A percentile compares a stretch with the other conserved stretches of the same genome.
Evolutionary conservation across 2,888 invertebrate genomes (phyloP).

Genomic region (Gymnocheta viridis): DNA sequence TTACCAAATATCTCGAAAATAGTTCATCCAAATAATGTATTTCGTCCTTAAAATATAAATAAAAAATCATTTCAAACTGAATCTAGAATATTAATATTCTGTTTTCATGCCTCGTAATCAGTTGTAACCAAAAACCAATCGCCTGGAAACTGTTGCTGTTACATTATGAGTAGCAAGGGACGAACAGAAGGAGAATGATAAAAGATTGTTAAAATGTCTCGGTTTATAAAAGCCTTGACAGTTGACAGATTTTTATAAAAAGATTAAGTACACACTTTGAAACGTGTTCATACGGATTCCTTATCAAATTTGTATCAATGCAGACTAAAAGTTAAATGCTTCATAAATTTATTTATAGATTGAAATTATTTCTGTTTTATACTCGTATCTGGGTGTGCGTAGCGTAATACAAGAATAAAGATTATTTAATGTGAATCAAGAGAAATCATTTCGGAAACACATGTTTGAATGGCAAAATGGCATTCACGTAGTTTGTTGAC

Average conservation of each 20-base stretch:
- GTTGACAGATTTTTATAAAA: not conserved
- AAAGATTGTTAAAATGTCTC: not conserved
- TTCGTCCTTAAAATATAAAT: too few relatives aligned
- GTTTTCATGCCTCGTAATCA: too few relatives aligned
- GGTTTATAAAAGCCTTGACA: not conserved
- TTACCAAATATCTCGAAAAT: too few relatives aligned
- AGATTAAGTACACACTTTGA: not conserved
- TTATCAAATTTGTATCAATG: not conserved
- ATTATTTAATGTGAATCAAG: slow-evolving; percentile 1
- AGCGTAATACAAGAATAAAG: not conserved
- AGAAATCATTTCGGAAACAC: slow-evolving; percentile 14
- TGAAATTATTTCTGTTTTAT: not conserved
- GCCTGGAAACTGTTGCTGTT: not conserved
- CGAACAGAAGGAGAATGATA: not conserved
- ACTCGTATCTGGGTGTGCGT: not conserved
- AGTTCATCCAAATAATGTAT: too few relatives aligned
- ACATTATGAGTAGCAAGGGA: not conserved
- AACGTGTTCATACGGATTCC: not conserved
- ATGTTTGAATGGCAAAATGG: slow-evolving; percentile 1
- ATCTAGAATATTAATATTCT: not conserved
- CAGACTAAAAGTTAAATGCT: too few relatives aligned
- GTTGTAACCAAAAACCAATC: not conserved
- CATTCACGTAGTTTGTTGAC: not conserved
- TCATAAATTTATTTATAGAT: not conserved
- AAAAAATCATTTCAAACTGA: not conserved